These are phyloP conservation scores for Aporophyla nigra DNA, from an alignment of 2,888 invertebrate genomes.

Conservation along the genomic window DNA sequence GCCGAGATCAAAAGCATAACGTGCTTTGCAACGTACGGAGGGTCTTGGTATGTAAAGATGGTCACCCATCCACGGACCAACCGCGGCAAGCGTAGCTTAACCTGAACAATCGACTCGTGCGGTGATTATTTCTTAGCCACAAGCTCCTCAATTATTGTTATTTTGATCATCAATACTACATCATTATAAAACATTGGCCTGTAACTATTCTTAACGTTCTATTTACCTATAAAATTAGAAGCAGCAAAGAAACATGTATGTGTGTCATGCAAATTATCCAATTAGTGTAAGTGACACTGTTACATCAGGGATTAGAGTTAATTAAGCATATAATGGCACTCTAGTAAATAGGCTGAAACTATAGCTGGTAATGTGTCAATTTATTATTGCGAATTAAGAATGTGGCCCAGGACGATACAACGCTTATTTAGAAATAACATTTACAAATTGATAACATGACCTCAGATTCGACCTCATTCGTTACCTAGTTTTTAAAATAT, in stretches of 20 bases:
- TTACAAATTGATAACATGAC: neutral
- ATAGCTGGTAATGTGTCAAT: neutral
- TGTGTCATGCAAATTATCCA: slow-evolving; percentile 52
- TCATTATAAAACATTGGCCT: neutral
- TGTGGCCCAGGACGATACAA: neutral
- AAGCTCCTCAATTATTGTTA: neutral
- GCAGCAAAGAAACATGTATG: neutral
- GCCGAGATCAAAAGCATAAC: no score
- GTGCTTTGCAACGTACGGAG: no score
- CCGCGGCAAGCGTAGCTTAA: no score
- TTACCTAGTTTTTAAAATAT: no score
- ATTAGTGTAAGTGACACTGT: slow-evolving; percentile 27
- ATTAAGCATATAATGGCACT: slow-evolving; percentile 15
- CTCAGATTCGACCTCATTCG: neutral
- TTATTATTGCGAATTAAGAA: neutral
- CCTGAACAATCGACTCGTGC: no score
- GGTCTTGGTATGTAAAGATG: no score
- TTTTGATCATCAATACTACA: neutral
- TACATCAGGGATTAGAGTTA: slow-evolving; percentile 20
- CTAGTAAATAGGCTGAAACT: slow-evolving; percentile 14
- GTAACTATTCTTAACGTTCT: neutral
- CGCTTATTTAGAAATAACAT: neutral
- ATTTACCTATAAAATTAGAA: slow-evolving; percentile 1
- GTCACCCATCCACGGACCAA: no score
- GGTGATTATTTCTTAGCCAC: no score